Evolutionary conservation across 2,888 invertebrate genomes (phyloP).

Genomic region (Caenorhabditis sp.): DNA sequence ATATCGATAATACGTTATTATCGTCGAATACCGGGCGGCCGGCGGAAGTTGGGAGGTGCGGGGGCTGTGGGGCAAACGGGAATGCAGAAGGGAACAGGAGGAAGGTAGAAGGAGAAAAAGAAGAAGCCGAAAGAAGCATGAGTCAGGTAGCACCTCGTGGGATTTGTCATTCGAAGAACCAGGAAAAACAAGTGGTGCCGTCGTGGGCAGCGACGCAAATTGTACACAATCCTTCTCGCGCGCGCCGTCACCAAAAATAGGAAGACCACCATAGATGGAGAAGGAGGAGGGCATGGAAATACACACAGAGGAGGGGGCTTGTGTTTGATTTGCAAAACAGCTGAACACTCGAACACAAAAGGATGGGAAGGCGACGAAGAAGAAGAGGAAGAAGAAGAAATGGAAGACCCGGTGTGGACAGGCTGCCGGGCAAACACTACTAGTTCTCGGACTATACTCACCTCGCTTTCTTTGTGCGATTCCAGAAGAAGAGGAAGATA

Average conservation of each 20-base stretch:
- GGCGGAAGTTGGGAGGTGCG: slow-evolving; percentile 26
- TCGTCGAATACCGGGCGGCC: slow-evolving; percentile 16
- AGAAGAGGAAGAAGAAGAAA: too few relatives aligned
- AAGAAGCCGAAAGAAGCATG: slow-evolving; percentile 2
- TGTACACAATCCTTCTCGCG: background rate
- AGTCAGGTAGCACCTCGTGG: background rate
- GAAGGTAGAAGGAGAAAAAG: background rate
- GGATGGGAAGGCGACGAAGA: slow-evolving; percentile 28
- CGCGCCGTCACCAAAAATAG: slow-evolving; percentile 8
- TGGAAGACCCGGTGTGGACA: too few relatives aligned
- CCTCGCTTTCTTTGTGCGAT: slow-evolving; percentile 65
- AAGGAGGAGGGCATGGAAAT: slow-evolving; percentile 14
- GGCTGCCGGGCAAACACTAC: slow-evolving; percentile 1
- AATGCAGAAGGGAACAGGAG: background rate
- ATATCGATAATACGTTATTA: slow-evolving; percentile 16
- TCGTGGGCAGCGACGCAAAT: background rate
- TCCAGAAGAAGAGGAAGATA: slow-evolving; percentile 59
- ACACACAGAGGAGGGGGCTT: slow-evolving; percentile 14
- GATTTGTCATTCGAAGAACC: slow-evolving; percentile 19
- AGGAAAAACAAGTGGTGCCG: slow-evolving; percentile 16
- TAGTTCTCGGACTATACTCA: slow-evolving; percentile 40
- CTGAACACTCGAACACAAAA: slow-evolving; percentile 56
- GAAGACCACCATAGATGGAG: slow-evolving; percentile 2
- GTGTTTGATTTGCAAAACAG: slow-evolving; percentile 55
- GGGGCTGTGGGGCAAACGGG: slow-evolving; percentile 19